Evolutionary conservation across 2,888 invertebrate species (phyloP), one percentile per base, ranked within the genome.

Genomic region (Polyommatus iphigenia): DNA sequence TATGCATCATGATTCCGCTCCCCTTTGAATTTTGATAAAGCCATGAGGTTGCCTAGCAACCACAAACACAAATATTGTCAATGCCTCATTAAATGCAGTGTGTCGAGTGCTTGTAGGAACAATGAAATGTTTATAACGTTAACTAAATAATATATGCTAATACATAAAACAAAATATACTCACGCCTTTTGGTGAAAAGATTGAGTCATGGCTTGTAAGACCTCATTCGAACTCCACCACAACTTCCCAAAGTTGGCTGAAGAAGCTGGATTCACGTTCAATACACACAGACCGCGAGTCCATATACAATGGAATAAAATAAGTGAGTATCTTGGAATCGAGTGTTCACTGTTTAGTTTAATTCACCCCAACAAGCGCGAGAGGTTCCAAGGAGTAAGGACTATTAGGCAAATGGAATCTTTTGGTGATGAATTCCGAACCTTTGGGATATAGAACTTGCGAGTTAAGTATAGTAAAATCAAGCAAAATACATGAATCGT

Each of bases 261-360:
- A 85, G 96, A 96, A 83, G 95, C 96, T 29, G 96, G 96, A 7
- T 96, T 96, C 89, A 92, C 94, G 78, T 96, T 96, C 84, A 96
- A 95, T 83, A 94, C 93, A 80, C 95, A 95, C 83, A 94, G 95
- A 81, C 93, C 95, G 36, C 93, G 95, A 80, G 91, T 94, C 54
- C 92, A 94, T 80, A 93, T 96, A 79, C 96, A 96, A 85, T 96
- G 96, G 95, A 95, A 95, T 85, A 95, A 95, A 87, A 95, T 96
- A 85, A 95, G 96, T 96, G 90, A 92, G 95, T 94, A 18, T 54
- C 72, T 36, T 72, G n/a, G 6, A 71, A 71, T 54, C 54, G 54
- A 54, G 5, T 54, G 50, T 50, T 50, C 15, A 18, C 54, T 54
- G 18, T 15, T 54, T 54, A 50, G 50, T 15, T 50, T 13, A 54